phyloP scores from a whole-genome alignment of 2,797 vertebrate species.

The Falco columbarius region DNA sequence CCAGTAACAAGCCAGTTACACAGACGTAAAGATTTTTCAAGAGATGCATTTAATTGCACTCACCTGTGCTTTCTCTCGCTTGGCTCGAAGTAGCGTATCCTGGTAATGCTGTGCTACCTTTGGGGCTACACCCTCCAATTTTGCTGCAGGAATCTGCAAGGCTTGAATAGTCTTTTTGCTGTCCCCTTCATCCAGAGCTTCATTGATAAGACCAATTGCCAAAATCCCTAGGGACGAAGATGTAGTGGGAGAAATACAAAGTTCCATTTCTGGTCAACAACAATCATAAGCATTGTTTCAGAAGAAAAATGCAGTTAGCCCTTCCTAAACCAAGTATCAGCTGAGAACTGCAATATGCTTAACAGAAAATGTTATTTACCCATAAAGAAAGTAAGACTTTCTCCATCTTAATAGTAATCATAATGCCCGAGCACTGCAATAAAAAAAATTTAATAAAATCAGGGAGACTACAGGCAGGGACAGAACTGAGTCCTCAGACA shows the following conservation, averaged over 20 bases:
- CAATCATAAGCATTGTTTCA: background rate
- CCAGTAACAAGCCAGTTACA: background rate
- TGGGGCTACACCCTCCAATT: slow-evolving; percentile 87
- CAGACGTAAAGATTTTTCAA: background rate
- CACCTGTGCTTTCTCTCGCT: slow-evolving; percentile 96
- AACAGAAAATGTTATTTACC: background rate
- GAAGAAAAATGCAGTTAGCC: background rate
- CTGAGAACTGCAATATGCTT: background rate
- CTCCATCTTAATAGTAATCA: background rate
- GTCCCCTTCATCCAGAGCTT: slow-evolving; percentile 93
- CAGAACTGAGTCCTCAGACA: background rate
- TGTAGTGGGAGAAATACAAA: background rate
- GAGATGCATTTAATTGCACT: slow-evolving; percentile 1
- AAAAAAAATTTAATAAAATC: background rate
- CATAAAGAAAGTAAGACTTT: background rate
- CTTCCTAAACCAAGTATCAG: background rate
- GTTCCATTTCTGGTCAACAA: background rate
- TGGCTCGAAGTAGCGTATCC: slow-evolving; percentile 90
- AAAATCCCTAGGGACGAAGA: slow-evolving; percentile 84
- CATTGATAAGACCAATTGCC: slow-evolving; percentile 95
- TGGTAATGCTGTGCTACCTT: slow-evolving; percentile 95
- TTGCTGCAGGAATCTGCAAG: slow-evolving; percentile 90
- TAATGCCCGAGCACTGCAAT: background rate
- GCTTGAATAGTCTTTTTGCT: slow-evolving; percentile 86
- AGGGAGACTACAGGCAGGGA: background rate